Evolutionary conservation across 1,140 invertebrate genomes (phyloP).

Genomic region (Leptopilina boulardi): DNA sequence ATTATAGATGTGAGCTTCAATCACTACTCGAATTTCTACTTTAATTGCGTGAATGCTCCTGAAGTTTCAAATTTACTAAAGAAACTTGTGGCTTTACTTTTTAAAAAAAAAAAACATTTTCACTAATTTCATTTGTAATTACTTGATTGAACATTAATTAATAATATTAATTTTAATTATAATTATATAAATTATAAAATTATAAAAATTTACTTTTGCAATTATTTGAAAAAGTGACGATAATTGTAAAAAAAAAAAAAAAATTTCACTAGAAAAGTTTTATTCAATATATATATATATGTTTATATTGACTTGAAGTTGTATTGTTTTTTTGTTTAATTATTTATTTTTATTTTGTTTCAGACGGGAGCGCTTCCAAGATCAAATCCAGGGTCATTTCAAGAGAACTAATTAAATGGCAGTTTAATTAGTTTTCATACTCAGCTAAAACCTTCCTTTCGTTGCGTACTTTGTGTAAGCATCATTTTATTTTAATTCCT

Average conservation of each 20-base stretch:
- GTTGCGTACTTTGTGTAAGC: slow-evolving; percentile 22
- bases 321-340: background rate
- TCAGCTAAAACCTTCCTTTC: slow-evolving; percentile 1
- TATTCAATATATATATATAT: no score
- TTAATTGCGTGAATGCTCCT: background rate
- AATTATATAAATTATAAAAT: no score
- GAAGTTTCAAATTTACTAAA: no score
- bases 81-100: no score
- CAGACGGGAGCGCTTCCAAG: slow-evolving; percentile 49
- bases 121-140: no score
- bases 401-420: slow-evolving; percentile 52
- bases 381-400: slow-evolving; percentile 45
- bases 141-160: no score
- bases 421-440: slow-evolving; percentile 34
- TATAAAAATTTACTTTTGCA: no score
- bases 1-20: background rate
- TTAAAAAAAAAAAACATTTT: no score
- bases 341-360: slow-evolving; percentile 44
- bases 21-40: background rate
- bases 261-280: background rate
- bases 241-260: slow-evolving; percentile 1
- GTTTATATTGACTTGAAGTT: no score
- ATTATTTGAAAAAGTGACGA: background rate
- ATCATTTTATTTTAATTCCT: slow-evolving; percentile 10
- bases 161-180: no score